phyloP scores from a whole-genome alignment of 2,113 vertebrate genomes.

The Rhea pennata region DNA sequence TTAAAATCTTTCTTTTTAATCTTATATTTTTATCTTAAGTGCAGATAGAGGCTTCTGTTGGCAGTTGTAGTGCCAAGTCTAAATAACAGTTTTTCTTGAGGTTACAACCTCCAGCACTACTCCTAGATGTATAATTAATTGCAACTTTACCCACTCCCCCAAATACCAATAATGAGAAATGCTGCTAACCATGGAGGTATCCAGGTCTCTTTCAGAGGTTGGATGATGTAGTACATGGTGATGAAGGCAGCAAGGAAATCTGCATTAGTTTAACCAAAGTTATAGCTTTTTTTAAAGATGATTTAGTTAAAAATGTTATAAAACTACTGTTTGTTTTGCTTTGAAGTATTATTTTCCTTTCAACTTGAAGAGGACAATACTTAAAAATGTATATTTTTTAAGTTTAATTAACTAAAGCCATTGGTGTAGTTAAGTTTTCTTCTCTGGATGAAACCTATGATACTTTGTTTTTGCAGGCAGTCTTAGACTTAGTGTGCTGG shows the following conservation, averaged over 20 bases:
- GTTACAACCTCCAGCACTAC: background rate
- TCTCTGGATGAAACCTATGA: background rate
- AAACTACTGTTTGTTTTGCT: background rate
- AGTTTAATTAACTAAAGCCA: background rate
- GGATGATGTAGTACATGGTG: background rate
- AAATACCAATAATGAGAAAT: background rate
- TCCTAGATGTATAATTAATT: conserved; percentile 8
- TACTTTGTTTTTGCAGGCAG: background rate
- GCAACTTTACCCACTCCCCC: background rate
- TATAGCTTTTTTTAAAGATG: background rate
- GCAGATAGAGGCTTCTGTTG: background rate
- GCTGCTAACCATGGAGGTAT: background rate
- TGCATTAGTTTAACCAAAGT: background rate
- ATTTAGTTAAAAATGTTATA: background rate
- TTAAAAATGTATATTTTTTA: background rate
- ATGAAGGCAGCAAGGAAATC: background rate
- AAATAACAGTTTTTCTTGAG: background rate
- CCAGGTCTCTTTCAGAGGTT: background rate
- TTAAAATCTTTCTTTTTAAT: background rate
- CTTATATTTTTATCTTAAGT: background rate
- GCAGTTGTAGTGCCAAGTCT: background rate
- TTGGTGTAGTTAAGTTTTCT: background rate
- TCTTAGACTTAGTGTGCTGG: background rate
- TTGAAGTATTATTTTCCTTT: background rate
- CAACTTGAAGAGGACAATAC: background rate